These are phyloP conservation scores for Sesia bembeciformis DNA, from an alignment of 2,888 invertebrate species.

Conservation along the genomic window DNA sequence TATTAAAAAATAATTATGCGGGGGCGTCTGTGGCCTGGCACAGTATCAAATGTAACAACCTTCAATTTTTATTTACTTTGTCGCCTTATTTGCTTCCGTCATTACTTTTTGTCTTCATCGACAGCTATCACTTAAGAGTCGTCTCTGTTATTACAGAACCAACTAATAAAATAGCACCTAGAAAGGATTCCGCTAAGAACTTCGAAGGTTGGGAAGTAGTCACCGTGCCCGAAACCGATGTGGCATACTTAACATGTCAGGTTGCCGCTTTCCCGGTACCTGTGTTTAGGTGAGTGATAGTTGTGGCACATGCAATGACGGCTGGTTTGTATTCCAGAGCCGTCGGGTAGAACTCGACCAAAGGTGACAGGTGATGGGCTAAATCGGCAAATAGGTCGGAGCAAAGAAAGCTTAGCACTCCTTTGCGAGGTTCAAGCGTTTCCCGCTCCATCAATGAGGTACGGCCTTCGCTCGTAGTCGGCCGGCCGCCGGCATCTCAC, in stretches of 20 bases:
- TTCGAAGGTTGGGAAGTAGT: constrained; percentile 79
- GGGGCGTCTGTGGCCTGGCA: neutral
- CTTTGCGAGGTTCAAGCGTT: constrained; percentile 87
- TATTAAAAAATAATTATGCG: neutral
- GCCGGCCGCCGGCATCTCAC: constrained; percentile 59
- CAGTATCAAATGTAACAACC: neutral
- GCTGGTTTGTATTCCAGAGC: constrained; percentile 73
- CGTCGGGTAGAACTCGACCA: constrained; percentile 81
- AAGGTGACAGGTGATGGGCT: constrained; percentile 77
- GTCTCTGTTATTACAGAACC: constrained; percentile 50
- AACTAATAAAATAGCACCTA: constrained; percentile 77
- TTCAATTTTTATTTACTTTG: neutral
- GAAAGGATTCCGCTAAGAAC: constrained; percentile 72
- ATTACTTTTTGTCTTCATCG: neutral
- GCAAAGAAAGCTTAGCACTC: constrained; percentile 73
- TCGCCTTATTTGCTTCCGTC: neutral
- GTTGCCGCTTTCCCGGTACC: constrained; percentile 81
- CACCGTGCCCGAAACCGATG: constrained; percentile 58
- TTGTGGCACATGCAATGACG: constrained; percentile 28
- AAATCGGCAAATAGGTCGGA: constrained; percentile 68
- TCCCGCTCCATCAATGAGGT: constrained; percentile 87
- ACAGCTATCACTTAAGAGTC: constrained; percentile 6
- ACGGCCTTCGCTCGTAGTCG: constrained; percentile 39
- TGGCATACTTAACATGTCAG: constrained; percentile 79
- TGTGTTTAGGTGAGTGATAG: constrained; percentile 78